These are phyloP conservation scores for Panurus biarmicus DNA, from an alignment of 2,113 vertebrate species.

Conservation along the genomic window DNA sequence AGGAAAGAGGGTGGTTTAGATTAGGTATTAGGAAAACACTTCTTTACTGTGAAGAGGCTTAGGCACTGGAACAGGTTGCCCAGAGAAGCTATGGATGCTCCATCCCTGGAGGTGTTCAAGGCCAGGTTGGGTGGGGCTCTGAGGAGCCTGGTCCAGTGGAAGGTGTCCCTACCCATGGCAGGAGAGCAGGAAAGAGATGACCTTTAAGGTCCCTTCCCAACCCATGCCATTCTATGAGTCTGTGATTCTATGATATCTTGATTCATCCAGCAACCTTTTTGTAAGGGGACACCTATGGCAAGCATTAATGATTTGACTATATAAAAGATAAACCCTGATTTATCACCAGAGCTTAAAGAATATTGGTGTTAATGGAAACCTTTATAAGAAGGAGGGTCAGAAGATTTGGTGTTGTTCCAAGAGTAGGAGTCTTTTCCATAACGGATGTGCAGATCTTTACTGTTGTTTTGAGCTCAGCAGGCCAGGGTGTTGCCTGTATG, in stretches of 20 bases:
- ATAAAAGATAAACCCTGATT: neutral
- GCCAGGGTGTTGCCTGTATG: neutral
- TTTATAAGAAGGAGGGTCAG: neutral
- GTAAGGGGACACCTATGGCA: neutral
- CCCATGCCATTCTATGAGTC: neutral
- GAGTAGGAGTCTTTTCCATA: neutral
- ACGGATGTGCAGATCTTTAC: neutral
- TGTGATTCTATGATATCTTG: neutral
- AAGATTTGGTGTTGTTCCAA: neutral
- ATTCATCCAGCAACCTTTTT: neutral
- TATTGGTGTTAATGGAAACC: neutral
- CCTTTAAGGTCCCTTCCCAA: neutral
- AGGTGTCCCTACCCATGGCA: neutral
- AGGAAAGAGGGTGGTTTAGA: neutral
- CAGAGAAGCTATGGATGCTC: neutral
- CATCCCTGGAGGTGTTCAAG: neutral
- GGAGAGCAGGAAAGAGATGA: neutral
- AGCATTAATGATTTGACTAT: neutral
- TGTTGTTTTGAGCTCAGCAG: neutral
- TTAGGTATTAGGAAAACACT: neutral
- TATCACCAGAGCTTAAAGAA: neutral
- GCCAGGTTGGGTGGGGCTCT: neutral
- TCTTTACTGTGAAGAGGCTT: neutral
- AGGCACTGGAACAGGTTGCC: neutral
- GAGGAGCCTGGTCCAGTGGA: neutral